Percentiles rank a stretch among this genome's conserved stretches.
Evolutionary conservation across 53 echinoderm and acorn worm species (phyloP).

Genomic region (Arbacia lixula): DNA sequence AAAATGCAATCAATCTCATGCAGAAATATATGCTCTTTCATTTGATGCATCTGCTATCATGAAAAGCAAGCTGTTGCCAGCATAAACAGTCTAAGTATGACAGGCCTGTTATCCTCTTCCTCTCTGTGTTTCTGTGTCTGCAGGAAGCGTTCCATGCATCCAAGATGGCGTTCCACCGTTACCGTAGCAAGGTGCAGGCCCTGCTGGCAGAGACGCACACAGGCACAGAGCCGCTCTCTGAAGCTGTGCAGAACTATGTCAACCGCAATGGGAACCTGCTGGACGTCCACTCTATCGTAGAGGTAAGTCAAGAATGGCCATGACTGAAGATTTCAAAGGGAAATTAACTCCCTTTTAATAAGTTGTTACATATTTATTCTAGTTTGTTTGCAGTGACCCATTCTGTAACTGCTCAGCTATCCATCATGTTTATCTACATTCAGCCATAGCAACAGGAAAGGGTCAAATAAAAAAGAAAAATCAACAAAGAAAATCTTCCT

Average conservation of each 20-base stretch:
- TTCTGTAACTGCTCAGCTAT: too few relatives aligned
- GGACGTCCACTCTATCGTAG: conserved; percentile 95
- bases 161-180: conserved; percentile 89
- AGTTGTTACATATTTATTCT: not conserved
- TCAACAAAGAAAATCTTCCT: too few relatives aligned
- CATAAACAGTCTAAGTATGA: too few relatives aligned
- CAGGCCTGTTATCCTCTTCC: too few relatives aligned
- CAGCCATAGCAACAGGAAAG: too few relatives aligned
- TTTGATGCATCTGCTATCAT: too few relatives aligned
- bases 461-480: too few relatives aligned
- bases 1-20: too few relatives aligned
- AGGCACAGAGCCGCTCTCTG: conserved; percentile 88
- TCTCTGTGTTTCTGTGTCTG: not conserved
- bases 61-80: too few relatives aligned
- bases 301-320: conserved; percentile 64
- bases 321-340: not conserved
- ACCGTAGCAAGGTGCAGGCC: conserved; percentile 84
- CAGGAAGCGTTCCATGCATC: conserved; percentile 96
- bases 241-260: conserved; percentile 94
- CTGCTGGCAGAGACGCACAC: conserved; percentile 84
- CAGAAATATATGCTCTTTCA: too few relatives aligned
- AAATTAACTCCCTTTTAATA: too few relatives aligned
- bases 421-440: too few relatives aligned
- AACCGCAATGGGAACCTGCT: conserved; percentile 95
- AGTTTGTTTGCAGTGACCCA: not conserved